Percentiles rank a stretch among this genome's conserved stretches.
Evolutionary conservation across 2,113 vertebrate species (phyloP).

Genomic region (Perca flavescens): DNA sequence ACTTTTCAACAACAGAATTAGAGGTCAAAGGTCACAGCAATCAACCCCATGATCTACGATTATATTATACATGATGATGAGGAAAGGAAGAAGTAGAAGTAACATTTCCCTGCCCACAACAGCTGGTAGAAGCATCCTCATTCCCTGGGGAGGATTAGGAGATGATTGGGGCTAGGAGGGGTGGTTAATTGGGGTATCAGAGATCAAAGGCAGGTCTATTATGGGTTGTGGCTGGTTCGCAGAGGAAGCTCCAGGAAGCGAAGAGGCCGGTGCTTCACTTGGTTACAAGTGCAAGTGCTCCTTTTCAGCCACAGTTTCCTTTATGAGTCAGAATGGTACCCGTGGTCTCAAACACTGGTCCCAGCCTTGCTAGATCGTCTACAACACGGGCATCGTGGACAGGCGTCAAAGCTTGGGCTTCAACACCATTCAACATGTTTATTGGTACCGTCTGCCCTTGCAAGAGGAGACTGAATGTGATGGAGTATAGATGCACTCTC

Average conservation of each 20-base stretch:
- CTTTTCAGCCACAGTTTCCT: no score
- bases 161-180: background rate
- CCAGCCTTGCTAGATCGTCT: no score
- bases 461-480: no score
- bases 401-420: no score
- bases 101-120: background rate
- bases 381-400: no score
- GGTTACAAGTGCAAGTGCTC: no score
- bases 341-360: no score
- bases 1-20: background rate
- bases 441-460: no score
- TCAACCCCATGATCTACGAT: background rate
- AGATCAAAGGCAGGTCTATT: slow-evolving; percentile 23
- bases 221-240: slow-evolving; percentile 19
- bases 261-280: background rate
- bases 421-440: no score
- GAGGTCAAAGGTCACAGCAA: slow-evolving; percentile 3
- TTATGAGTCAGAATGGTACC: no score
- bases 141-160: background rate
- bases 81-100: background rate
- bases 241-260: background rate
- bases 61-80: background rate
- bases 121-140: background rate
- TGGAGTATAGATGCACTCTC: no score
- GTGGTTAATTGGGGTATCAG: slow-evolving; percentile 7